Conservation (phyloP, 2,888 invertebrate species). For the Chalcosyrphus nemorum region DNA sequence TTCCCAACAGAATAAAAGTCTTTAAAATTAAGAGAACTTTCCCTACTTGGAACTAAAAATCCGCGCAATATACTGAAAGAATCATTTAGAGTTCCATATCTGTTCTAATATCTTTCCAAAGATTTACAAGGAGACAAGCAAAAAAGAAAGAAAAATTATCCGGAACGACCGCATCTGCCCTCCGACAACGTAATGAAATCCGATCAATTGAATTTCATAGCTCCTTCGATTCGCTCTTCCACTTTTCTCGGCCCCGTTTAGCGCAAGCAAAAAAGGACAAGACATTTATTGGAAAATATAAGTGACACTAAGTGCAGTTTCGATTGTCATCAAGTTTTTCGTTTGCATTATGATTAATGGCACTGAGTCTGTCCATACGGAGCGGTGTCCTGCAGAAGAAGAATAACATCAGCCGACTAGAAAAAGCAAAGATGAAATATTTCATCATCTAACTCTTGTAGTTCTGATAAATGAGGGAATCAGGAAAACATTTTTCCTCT, state of each 20-base stretch:
- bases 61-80: too few relatives aligned
- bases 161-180: too few relatives aligned
- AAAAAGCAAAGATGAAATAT: neutral
- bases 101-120: too few relatives aligned
- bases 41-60: too few relatives aligned
- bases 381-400: neutral
- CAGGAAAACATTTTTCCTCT: conserved; percentile 1
- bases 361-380: conserved; percentile 20
- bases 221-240: neutral
- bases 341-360: conserved; percentile 64
- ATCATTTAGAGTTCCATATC: too few relatives aligned
- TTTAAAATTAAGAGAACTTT: too few relatives aligned
- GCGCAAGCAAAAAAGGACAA: too few relatives aligned
- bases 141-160: too few relatives aligned
- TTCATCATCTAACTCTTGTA: neutral
- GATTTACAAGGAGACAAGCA: too few relatives aligned
- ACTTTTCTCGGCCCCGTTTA: neutral
- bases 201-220: conserved; percentile 19
- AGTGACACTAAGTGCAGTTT: conserved; percentile 67
- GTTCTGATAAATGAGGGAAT: conserved; percentile 28
- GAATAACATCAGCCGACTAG: neutral
- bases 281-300: conserved; percentile 66
- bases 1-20: too few relatives aligned
- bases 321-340: conserved; percentile 43
- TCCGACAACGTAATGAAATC: neutral